Evolutionary conservation across 2,888 invertebrate genomes (phyloP), one percentile per base, ranked within the genome.

Genomic region (Caradrina clavipalpis): DNA sequence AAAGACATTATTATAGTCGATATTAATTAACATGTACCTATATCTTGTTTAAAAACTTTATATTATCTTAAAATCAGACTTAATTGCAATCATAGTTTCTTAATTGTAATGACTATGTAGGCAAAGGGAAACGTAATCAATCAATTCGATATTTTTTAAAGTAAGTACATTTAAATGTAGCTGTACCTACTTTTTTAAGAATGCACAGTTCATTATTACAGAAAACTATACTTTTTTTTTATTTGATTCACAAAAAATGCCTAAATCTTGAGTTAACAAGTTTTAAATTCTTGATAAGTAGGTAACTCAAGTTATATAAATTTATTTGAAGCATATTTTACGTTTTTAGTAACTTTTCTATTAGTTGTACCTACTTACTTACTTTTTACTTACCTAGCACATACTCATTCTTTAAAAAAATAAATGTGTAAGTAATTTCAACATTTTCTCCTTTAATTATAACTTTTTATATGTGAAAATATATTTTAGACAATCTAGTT

Each of bases 21-120:
- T 58, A 58, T 51, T 45, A 22, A 26, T 1, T 45, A 59, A 45
- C n/a, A n/a, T n/a, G n/a, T n/a, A n/a, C n/a, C n/a, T n/a, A n/a
- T n/a, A 15, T 19, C 10, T 42, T 62, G 13, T 42, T 35, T 71
- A 13, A 8, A 49, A 71, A 55, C 15, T 54, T 68, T 55, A 31
- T 50, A 26, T 69, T 39, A 62, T 62, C 26, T 26, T 26, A 26
- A 26, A 26, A 26, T 2, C 1, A 7, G 13, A 35, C 8, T 11
- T 17, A 22, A 7, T n/a, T 45, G 2, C 7, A 13, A 31, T 3
- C 2, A 21, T n/a, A 13, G 5, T 21, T 10, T 61, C 8, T 39
- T 39, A 11, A 39, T 39, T 13, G 39, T 13, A 39, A 13, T 39
- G 11, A 13, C 13, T 13, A 39, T 4, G 26, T 26, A 26, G 26